phyloP scores from a whole-genome alignment of 2,113 vertebrate species.

The Gorilla gorilla region DNA sequence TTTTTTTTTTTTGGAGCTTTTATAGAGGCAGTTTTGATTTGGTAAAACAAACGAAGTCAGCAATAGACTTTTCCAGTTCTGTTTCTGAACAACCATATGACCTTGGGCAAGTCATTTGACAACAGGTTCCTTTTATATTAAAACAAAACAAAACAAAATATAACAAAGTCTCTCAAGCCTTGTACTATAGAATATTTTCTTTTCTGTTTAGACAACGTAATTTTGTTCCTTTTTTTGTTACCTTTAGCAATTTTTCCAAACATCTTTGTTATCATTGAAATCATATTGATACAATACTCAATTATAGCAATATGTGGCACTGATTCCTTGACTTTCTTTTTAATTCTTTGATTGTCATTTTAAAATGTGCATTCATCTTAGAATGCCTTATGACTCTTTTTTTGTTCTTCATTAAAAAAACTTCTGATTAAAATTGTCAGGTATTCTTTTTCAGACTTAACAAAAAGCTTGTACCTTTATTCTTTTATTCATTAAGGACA shows the following conservation, averaged over 20 bases:
- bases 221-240: not conserved
- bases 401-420: not conserved
- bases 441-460: not conserved
- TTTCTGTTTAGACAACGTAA: not conserved
- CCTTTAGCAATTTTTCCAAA: not conserved
- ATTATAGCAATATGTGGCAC: not conserved
- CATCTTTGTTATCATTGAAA: not conserved
- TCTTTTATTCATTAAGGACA: not conserved
- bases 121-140: not conserved
- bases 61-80: not conserved
- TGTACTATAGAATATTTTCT: not conserved
- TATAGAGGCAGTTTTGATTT: too few species aligned
- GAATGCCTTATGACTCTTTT: not conserved
- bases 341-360: not conserved
- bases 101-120: not conserved
- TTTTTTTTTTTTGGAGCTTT: too few species aligned
- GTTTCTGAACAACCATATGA: not conserved
- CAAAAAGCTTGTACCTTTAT: not conserved
- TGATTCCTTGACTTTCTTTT: not conserved
- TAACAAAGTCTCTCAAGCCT: not conserved
- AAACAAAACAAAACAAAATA: not conserved
- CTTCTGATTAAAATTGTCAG: not conserved
- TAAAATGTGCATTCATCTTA: not conserved
- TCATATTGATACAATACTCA: not conserved
- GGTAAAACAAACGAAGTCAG: too few species aligned